Evolutionary conservation across 2,113 vertebrate species (phyloP), one percentile per base, ranked within the genome.

Genomic region (Beaufortia kweichowensis): DNA sequence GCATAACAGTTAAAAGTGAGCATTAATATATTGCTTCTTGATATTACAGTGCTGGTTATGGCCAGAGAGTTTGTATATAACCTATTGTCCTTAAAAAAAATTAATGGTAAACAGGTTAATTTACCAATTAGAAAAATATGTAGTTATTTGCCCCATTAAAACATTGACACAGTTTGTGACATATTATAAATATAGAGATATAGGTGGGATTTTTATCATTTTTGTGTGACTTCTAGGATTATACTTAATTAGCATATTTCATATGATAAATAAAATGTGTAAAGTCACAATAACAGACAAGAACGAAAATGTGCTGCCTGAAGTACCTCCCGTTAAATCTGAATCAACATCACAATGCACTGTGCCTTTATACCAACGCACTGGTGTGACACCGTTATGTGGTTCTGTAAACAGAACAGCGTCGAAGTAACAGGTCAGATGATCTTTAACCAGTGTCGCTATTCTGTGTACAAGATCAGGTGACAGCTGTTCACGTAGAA

Each of bases 361-460:
- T 64, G 6, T 15, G 6, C 4, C 12, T 55, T 50, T 4, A 53
- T 1, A 56, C 21, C 12, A 26, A 55, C 21, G 46, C n/a, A 23
- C 53, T 12, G 26, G 31, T 50, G 19, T 28, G 55, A 67, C 21
- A 33, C 62, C 73, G n/a, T 11, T 17, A 19, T 12, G 33, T 59
- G 31, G 8, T 59, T 43, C 33, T 61, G 35, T 29, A 71, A 61
- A 74, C 56, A 61, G 70, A 61, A 29, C 39, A 43, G 39, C 56
- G 31, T 61, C 12, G 35, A 55, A 59, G 56, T 74, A 74, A 61
- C 70, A 74, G 70, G 39, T 74, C 39, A 74, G 39, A 74, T 61
- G 57, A 61, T 74, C 70, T 74, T 74, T 61, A 61, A 74, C 56
- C 57, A 61, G 70, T 72, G 55, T 59, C 69, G 33, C 70, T 43